Conservation (phyloP, 2,888 invertebrate genomes). For the Anodontia alba region DNA sequence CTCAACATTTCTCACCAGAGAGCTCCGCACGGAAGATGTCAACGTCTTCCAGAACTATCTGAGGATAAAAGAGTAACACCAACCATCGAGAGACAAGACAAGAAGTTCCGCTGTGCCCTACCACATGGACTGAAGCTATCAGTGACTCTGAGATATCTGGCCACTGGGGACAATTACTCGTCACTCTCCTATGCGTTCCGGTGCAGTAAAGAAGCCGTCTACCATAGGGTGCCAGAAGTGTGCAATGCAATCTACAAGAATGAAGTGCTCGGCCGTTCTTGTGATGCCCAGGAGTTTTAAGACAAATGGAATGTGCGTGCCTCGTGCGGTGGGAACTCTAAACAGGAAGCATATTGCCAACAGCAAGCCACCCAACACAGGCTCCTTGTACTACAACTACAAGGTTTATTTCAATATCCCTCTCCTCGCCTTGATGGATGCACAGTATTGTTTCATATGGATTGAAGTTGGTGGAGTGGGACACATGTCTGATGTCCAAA, state of each 20-base stretch:
- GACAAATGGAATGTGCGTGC: conserved; percentile 31
- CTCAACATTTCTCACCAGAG: too few relatives aligned
- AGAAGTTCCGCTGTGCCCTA: conserved; percentile 31
- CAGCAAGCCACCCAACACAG: conserved; percentile 1
- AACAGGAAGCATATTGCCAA: conserved; percentile 17
- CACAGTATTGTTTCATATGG: conserved; percentile 1
- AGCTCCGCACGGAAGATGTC: too few relatives aligned
- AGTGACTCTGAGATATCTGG: background rate
- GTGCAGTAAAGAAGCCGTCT: conserved; percentile 26
- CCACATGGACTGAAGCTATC: background rate
- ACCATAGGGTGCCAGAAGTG: conserved; percentile 11
- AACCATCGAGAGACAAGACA: too few relatives aligned
- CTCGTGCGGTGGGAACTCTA: conserved; percentile 21
- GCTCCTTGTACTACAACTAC: conserved; percentile 24
- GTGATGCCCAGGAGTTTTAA: conserved; percentile 31
- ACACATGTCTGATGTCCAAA: conserved; percentile 17
- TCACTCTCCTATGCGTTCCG: background rate
- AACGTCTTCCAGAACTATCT: too few relatives aligned
- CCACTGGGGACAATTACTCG: background rate
- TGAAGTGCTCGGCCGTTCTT: background rate
- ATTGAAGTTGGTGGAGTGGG: conserved; percentile 26
- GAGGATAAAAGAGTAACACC: too few relatives aligned
- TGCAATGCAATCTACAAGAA: conserved; percentile 18
- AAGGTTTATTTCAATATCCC: conserved; percentile 31
- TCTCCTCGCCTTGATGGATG: background rate